phyloP scores from a whole-genome alignment of 1,140 invertebrate species.

The Cydia splendana region DNA sequence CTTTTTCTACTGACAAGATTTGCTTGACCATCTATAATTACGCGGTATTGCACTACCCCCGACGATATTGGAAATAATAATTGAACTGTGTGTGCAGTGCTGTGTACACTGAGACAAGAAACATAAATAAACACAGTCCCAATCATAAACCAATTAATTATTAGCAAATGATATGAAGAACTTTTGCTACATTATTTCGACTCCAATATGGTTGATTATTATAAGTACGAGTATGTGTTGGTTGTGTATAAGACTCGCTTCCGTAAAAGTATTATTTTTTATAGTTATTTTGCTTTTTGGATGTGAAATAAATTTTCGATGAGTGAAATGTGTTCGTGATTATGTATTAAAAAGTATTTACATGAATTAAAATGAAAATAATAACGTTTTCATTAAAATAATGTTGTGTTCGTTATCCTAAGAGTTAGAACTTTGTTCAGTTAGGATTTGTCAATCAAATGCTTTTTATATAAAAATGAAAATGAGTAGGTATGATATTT shows the following conservation, averaged over 20 bases:
- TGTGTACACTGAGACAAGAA: not conserved
- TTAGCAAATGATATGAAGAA: not conserved
- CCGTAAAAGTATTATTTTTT: constrained; percentile 30
- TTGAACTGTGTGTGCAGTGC: too few relatives aligned
- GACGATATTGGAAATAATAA: too few relatives aligned
- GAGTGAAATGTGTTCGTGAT: not conserved
- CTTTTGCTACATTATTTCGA: not conserved
- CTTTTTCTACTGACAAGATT: too few relatives aligned
- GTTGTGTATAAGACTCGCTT: constrained; percentile 19
- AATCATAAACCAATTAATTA: not conserved
- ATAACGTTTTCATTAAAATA: not conserved
- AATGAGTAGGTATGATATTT: too few relatives aligned
- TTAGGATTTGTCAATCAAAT: not conserved
- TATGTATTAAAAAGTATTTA: not conserved
- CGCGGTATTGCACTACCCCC: too few relatives aligned
- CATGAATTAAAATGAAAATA: not conserved
- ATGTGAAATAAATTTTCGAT: not conserved
- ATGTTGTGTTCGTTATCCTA: not conserved
- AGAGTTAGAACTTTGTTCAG: not conserved
- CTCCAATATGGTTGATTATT: not conserved
- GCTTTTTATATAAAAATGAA: too few relatives aligned
- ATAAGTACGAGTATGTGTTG: not conserved
- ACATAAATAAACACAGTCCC: not conserved
- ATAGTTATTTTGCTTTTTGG: constrained; percentile 1
- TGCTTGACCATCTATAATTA: too few relatives aligned